Evolutionary conservation across 2,888 invertebrate genomes (phyloP), one percentile per base, ranked within the genome.

Genomic region (Lottia scabra): DNA sequence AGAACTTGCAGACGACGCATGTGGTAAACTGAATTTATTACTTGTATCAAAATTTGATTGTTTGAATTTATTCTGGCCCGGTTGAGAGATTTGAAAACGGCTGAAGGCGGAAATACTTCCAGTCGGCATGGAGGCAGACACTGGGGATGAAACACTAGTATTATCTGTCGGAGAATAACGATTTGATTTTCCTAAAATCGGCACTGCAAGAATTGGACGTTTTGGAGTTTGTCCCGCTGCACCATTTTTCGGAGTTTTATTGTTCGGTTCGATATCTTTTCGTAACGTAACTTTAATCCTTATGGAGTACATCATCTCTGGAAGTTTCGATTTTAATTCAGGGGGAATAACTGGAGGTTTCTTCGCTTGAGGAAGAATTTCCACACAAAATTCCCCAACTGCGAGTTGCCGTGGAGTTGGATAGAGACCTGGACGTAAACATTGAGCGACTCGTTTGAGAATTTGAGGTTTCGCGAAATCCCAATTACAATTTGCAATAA

Each of bases 401-500:
- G 72, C 67, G 46, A 82, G 76, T 5, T 74, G 72, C 19, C 77
- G 70, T 13, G 78, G 78, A 8, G 71, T 62, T 0, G 83, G 81
- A 72, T 82, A 84, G 13, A 75, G 73, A 19, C 78, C 80, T 23
- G 78, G 75, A 1, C 78, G 79, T 16, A 85, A 78, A 45, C 80
- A 81, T 26, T 80, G 79, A 8, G 85, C 82, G 23, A 86, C 81
- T 46, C 80, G 79, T 5, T 81, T 81, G n/a, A 87, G 76, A 72
- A 87, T 81, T 56, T 84, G 80, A 8, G 81, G 79, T 38, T 84
- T 81, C 38, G 79, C 75, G 8, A 71, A 74, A 23, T 83, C 84
- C 86, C 87, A 87, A 67, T 81, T 79, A 75, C 87, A 87, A 72
- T 87, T 85, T 15, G 85, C 83, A 56, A 81, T 82, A 66, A 87